A percentile compares a stretch with the other conserved stretches of the same genome.
Evolutionary conservation across 2,888 invertebrate species (phyloP).

Genomic region (Chaetogeoica ovagalla): DNA sequence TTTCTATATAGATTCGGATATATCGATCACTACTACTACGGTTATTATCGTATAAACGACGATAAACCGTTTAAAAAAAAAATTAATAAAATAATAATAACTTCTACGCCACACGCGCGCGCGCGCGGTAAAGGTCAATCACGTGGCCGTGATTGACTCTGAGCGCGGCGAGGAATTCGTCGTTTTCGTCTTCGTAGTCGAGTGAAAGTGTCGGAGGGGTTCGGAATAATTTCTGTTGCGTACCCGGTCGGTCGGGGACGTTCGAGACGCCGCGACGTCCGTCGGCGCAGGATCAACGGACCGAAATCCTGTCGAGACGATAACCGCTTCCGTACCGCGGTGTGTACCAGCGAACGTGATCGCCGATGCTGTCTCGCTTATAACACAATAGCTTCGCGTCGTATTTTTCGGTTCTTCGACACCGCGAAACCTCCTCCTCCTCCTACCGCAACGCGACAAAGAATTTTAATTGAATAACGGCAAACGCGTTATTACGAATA

Average conservation of each 20-base stretch:
- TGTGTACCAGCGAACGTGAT: no score
- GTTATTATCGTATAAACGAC: no score
- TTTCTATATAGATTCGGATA: no score
- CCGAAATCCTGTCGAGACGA: neutral
- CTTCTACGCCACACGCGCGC: neutral
- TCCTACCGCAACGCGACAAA: neutral
- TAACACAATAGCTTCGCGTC: neutral
- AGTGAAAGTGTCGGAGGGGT: conserved; percentile 36
- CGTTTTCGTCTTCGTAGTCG: no score
- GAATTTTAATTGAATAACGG: conserved; percentile 13
- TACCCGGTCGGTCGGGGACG: neutral
- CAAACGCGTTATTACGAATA: neutral
- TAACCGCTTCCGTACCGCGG: neutral
- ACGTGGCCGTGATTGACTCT: conserved; percentile 33
- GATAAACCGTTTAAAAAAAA: no score
- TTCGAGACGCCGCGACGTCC: neutral
- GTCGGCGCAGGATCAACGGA: conserved; percentile 18
- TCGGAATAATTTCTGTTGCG: neutral
- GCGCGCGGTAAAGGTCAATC: conserved; percentile 34
- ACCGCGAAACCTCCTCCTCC: no score
- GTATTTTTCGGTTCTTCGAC: no score
- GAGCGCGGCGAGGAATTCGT: conserved; percentile 15
- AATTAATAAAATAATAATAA: conserved; percentile 6
- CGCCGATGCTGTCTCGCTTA: no score
- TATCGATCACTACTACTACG: no score